A percentile compares a stretch with the other conserved stretches of the same genome.
These are phyloP conservation scores for Molorchus minor DNA, from an alignment of 2,888 invertebrate genomes.

Conservation along the genomic window DNA sequence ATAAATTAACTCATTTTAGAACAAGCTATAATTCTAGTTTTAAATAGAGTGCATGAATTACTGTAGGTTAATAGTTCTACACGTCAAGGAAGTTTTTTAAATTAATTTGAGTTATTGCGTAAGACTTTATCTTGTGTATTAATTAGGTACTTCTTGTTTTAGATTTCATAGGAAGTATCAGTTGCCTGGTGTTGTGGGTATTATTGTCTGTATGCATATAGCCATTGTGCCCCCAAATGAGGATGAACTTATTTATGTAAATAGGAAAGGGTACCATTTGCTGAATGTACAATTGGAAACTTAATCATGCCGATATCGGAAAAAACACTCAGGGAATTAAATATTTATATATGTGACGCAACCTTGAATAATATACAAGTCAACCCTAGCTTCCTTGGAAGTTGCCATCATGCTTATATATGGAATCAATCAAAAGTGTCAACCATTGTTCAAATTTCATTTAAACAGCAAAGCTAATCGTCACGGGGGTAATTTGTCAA, in stretches of 20 bases:
- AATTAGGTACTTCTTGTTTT: no score
- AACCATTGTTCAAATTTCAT: no score
- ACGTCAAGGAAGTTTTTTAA: no score
- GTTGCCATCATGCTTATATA: slow-evolving; percentile 24
- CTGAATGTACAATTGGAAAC: slow-evolving; percentile 32
- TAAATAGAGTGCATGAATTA: no score
- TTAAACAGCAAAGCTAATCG: no score
- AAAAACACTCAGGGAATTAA: slow-evolving; percentile 2
- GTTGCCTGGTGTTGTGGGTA: neutral
- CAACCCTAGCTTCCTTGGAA: slow-evolving; percentile 21
- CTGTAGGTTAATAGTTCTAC: no score
- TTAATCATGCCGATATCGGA: neutral
- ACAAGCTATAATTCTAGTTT: no score
- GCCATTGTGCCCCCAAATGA: slow-evolving; percentile 21
- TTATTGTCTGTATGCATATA: neutral
- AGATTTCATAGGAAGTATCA: neutral
- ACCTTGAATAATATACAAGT: slow-evolving; percentile 22
- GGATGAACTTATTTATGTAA: slow-evolving; percentile 18
- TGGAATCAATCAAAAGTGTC: slow-evolving; percentile 20
- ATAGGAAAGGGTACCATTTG: slow-evolving; percentile 32
- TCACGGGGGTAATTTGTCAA: no score
- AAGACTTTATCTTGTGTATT: no score
- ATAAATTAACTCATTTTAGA: no score
- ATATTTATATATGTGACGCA: slow-evolving; percentile 27
- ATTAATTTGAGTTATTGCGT: no score